Conservation (phyloP, 2,113 vertebrate species). For the Mungos mungo region DNA sequence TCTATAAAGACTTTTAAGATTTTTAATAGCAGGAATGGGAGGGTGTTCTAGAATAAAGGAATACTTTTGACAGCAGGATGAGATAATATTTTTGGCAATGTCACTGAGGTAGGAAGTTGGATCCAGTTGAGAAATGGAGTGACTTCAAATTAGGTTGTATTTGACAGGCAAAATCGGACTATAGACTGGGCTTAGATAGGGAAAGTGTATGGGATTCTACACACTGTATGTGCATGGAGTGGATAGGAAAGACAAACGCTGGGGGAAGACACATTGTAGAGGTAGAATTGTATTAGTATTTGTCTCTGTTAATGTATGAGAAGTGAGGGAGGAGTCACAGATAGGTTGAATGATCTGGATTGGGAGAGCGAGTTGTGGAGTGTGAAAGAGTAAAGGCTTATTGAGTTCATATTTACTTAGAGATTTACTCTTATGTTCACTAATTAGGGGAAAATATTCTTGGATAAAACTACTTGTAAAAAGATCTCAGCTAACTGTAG, state of each 20-base stretch:
- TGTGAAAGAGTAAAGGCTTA: neutral
- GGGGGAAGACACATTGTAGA: neutral
- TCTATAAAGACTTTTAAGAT: neutral
- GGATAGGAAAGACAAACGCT: neutral
- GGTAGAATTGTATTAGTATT: neutral
- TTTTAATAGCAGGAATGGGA: slow-evolving; percentile 29
- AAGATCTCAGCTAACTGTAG: neutral
- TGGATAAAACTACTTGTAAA: neutral
- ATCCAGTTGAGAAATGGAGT: slow-evolving; percentile 17
- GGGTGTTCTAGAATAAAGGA: neutral
- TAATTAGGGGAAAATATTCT: neutral
- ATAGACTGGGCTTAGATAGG: neutral
- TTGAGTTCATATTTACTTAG: neutral
- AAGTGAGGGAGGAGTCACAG: neutral
- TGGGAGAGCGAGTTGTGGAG: neutral
- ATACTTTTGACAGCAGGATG: neutral
- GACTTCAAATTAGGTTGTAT: neutral
- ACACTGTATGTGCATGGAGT: neutral
- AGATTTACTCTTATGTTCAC: slow-evolving; percentile 32
- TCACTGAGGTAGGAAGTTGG: neutral
- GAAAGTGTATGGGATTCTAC: neutral
- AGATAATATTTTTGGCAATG: neutral
- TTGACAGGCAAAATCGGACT: neutral
- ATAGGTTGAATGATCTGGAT: neutral
- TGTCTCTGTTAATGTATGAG: neutral